These are phyloP conservation scores for Ommatoiulus sabulosus DNA, from an alignment of 2,888 invertebrate genomes.

Conservation along the genomic window DNA sequence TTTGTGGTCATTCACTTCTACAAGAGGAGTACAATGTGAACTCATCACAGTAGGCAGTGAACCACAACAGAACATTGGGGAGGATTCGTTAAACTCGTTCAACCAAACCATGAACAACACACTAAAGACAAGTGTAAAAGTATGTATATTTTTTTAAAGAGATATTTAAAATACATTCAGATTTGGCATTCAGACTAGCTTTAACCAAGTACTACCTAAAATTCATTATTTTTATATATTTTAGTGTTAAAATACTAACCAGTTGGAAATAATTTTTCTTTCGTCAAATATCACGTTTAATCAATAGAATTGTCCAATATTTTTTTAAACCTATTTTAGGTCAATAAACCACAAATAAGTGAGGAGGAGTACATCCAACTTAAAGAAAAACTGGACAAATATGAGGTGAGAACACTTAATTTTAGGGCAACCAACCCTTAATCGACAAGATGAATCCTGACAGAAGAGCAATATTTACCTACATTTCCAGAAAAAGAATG, in stretches of 20 bases:
- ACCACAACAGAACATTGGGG: neutral
- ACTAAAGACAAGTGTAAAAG: neutral
- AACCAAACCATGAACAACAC: neutral
- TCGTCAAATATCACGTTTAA: too few relatives aligned
- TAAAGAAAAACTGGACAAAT: neutral
- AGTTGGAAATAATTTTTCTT: too few relatives aligned
- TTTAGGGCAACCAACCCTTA: neutral
- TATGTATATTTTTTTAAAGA: neutral
- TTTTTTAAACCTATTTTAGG: neutral
- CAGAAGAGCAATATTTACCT: neutral
- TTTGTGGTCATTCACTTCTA: neutral
- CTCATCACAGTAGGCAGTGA: neutral
- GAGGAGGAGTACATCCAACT: neutral
- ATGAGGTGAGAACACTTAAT: neutral
- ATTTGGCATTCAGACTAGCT: neutral
- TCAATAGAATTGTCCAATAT: neutral
- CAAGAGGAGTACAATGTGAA: slow-evolving; percentile 12
- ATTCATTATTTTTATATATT: neutral
- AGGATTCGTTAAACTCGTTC: neutral
- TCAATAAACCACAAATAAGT: neutral
- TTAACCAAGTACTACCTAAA: neutral
- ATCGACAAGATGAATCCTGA: neutral
- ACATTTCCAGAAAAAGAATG: neutral
- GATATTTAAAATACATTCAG: neutral
- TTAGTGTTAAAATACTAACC: too few relatives aligned